Evolutionary conservation across 1,140 invertebrate genomes (phyloP).

Genomic region (Drosophila nigrodunni): DNA sequence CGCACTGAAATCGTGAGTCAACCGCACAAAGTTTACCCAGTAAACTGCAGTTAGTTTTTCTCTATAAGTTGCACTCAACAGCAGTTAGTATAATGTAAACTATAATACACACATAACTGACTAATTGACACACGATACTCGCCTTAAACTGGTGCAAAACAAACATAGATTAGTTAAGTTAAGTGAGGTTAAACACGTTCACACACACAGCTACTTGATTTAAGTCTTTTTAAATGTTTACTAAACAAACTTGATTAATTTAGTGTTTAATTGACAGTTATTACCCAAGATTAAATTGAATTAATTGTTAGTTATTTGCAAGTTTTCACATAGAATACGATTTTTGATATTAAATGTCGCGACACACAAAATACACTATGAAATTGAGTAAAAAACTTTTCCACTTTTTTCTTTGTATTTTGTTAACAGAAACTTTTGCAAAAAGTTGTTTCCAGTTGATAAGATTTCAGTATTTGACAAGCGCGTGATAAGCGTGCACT

Average conservation of each 20-base stretch:
- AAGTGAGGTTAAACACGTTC: constrained; percentile 33
- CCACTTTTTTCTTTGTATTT: constrained; percentile 21
- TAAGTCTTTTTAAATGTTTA: background rate
- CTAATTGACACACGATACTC: background rate
- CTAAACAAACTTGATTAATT: background rate
- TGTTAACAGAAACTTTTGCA: constrained; percentile 21
- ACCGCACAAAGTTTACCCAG: constrained; percentile 23
- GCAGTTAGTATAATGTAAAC: constrained; percentile 4
- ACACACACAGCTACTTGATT: background rate
- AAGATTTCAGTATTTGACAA: constrained; percentile 49
- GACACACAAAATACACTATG: constrained; percentile 29
- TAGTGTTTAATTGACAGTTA: background rate
- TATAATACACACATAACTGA: background rate
- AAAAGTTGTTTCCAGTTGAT: constrained; percentile 37
- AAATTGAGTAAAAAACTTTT: constrained; percentile 31
- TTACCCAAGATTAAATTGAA: constrained; percentile 1
- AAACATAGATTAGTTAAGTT: constrained; percentile 10
- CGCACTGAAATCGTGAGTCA: constrained; percentile 11
- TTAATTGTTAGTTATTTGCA: too few species aligned
- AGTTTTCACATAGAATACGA: too few species aligned
- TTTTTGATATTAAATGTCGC: constrained; percentile 19
- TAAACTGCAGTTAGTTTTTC: background rate
- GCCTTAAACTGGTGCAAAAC: constrained; percentile 1
- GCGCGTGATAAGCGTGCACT: constrained; percentile 31
- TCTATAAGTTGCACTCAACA: constrained; percentile 2